phyloP scores from a whole-genome alignment of 2,888 invertebrate species.

The Agonopterix heracliana region DNA sequence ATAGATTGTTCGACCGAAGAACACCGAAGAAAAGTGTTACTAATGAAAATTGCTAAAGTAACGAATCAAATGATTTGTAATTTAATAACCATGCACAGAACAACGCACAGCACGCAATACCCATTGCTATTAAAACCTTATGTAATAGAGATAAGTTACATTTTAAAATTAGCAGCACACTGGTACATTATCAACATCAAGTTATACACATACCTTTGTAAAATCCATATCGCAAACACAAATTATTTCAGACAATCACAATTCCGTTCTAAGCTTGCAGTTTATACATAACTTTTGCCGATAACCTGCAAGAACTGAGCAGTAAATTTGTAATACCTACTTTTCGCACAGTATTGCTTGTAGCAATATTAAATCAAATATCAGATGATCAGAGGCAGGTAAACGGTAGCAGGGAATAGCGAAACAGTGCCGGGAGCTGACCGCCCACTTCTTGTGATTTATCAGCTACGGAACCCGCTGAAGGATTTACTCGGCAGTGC shows the following conservation, averaged over 20 bases:
- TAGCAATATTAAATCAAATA: slow-evolving; percentile 67
- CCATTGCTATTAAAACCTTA: no score
- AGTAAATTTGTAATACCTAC: slow-evolving; percentile 7
- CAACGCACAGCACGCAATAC: no score
- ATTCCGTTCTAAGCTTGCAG: not conserved
- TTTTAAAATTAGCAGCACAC: no score
- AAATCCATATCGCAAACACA: not conserved
- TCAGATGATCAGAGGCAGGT: slow-evolving; percentile 70
- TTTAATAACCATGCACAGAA: no score
- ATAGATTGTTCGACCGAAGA: no score
- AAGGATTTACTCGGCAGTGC: slow-evolving; percentile 42
- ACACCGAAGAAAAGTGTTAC: no score
- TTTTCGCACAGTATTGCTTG: slow-evolving; percentile 29
- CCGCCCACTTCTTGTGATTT: slow-evolving; percentile 68
- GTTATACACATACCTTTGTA: no score
- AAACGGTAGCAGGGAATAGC: slow-evolving; percentile 71
- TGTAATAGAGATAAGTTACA: no score
- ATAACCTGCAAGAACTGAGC: slow-evolving; percentile 1
- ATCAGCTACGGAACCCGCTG: slow-evolving; percentile 36
- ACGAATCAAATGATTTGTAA: no score
- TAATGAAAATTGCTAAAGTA: no score
- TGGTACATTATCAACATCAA: no score
- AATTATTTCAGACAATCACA: not conserved
- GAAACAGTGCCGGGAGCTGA: slow-evolving; percentile 40
- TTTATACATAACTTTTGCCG: slow-evolving; percentile 9